Evolutionary conservation across 1,140 invertebrate species (phyloP).

Genomic region (Diplogasteroides magnus): DNA sequence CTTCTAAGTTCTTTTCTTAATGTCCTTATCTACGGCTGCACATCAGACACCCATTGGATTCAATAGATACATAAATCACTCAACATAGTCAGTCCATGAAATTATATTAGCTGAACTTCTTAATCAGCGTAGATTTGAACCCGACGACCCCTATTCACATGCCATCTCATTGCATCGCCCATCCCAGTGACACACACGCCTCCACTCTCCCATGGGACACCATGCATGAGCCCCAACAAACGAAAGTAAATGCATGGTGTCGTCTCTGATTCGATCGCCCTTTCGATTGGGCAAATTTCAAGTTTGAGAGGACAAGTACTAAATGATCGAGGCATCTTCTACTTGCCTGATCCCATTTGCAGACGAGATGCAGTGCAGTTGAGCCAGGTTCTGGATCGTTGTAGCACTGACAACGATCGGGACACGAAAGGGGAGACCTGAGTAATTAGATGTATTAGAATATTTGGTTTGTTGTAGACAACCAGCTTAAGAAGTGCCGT

Average conservation of each 20-base stretch:
- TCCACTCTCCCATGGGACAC: background rate
- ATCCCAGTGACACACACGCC: background rate
- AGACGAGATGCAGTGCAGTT: slow-evolving; percentile 27
- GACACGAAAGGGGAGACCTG: slow-evolving; percentile 6
- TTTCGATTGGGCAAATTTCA: background rate
- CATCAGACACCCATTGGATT: too few relatives aligned
- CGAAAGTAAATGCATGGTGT: background rate
- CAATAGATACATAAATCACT: too few relatives aligned
- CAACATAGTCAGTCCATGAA: too few relatives aligned
- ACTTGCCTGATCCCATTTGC: slow-evolving; percentile 36
- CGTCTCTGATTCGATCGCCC: background rate
- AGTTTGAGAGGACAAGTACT: background rate
- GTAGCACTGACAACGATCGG: slow-evolving; percentile 31
- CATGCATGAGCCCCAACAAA: background rate
- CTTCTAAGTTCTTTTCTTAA: too few relatives aligned
- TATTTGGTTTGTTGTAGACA: background rate
- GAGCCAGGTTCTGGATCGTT: slow-evolving; percentile 16
- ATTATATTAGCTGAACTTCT: too few relatives aligned
- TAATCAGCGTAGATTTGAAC: too few relatives aligned
- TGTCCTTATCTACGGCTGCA: too few relatives aligned
- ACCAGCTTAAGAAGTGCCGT: too few relatives aligned
- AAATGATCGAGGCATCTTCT: background rate
- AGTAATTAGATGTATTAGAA: background rate
- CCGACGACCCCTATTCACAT: background rate
- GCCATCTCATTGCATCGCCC: background rate